Base-by-base conservation (phyloP, 2,797 vertebrate genomes). In the Odontamblyopus rebecca region DNA sequence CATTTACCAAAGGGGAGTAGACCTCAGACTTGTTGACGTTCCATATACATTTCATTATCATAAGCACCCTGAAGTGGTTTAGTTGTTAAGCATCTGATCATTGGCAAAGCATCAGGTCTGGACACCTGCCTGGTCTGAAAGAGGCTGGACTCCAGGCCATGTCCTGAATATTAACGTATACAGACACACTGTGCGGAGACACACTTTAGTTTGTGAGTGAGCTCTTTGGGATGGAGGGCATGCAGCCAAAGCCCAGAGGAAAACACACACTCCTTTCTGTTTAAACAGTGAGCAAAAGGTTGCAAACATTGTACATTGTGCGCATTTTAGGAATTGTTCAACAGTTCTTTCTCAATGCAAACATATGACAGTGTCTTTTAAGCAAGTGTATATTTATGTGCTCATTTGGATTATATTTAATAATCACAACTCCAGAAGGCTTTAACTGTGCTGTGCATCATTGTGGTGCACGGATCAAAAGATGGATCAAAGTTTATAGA, bases 91-190 rank as follows among this genome's bases (percentile, higher is more conserved):
- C 38, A 6, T 64, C 9, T 64, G 27, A 56, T 74, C 38, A 18
- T 67, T 61, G 62, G 53, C 38, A 41, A 69, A 77, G 69, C 69
- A 11, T 9, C 67, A 73, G 68, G 30, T 72, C 63, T 50, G 53
- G 84, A 74, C 79, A 85, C 85, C 78, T 84, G 79, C 75, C 77
- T 72, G 32, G 61, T 70, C 70, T 78, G 74, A 77, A 71, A 76
- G 56, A 64, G 15, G 77, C 61, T n/a, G 67, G 56, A 61, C 6
- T 18, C 9, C 38, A 69, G 66, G 69, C 27, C 67, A 65, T 74
- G 68, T 5, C 68, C 51, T 72, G 78, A 83, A 82, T 88, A 78
- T 75, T 73, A 64, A 81, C 65, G 69, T 69, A 6, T 7, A 5
- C 19, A 73, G 72, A 51, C 67, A 54, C 57, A n/a, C n/a, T n/a